These are phyloP conservation scores for Phyllostomus discolor DNA, from an alignment of 2,113 vertebrate species.

Conservation along the genomic window DNA sequence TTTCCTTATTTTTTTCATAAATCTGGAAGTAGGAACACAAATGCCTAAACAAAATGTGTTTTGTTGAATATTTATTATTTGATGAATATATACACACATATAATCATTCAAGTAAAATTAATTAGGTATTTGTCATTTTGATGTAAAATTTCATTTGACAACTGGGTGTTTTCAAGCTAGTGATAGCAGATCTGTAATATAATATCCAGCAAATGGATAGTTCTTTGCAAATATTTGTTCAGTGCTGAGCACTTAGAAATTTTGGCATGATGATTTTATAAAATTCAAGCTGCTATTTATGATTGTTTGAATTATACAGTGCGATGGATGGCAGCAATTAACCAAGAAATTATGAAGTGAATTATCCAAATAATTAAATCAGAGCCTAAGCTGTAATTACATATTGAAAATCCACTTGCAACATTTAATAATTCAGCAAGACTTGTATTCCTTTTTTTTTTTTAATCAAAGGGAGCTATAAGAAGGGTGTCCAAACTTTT, in stretches of 20 bases:
- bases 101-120: not conserved
- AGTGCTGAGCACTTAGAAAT: conserved; percentile 50
- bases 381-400: conserved; percentile 70
- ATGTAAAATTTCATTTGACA: conserved; percentile 42
- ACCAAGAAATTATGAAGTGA: conserved; percentile 68
- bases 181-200: not conserved
- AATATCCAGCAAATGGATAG: conserved; percentile 49
- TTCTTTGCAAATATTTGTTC: conserved; percentile 68
- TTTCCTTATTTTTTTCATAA: not conserved
- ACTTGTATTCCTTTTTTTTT: conserved; percentile 53
- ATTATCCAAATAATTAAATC: conserved; percentile 75
- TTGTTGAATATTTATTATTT: not conserved
- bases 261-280: conserved; percentile 44
- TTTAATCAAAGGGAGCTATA: conserved; percentile 14
- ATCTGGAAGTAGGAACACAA: not conserved
- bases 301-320: conserved; percentile 71
- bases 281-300: conserved; percentile 60
- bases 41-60: not conserved
- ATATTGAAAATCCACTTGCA: conserved; percentile 65
- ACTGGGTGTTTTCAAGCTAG: not conserved
- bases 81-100: not conserved
- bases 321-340: conserved; percentile 67
- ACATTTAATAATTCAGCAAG: conserved; percentile 63
- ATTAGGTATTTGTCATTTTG: not conserved
- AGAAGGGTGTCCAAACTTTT: no score